A percentile compares a stretch with the other conserved stretches of the same genome.
phyloP scores from a whole-genome alignment of 2,113 vertebrate species.

The Fulica atra region DNA sequence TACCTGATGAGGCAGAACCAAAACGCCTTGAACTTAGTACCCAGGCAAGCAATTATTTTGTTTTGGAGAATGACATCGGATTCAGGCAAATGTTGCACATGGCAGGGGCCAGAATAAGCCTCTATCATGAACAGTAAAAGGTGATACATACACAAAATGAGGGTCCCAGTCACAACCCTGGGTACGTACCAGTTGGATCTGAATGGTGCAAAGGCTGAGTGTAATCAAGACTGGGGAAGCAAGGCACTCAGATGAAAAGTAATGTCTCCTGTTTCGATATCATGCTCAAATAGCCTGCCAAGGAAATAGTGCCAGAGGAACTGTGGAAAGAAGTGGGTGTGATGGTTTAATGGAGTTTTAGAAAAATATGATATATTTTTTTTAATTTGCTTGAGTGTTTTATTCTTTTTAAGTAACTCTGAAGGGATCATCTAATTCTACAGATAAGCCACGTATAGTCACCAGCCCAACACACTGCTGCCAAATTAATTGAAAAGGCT shows the following conservation, averaged over 20 bases:
- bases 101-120: background rate
- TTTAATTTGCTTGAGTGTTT: slow-evolving; percentile 64
- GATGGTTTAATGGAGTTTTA: slow-evolving; percentile 34
- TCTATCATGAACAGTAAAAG: background rate
- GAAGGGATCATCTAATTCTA: slow-evolving; percentile 46
- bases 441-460: slow-evolving; percentile 24
- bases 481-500: slow-evolving; percentile 38
- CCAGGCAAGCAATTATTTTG: background rate
- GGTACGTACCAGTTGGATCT: background rate
- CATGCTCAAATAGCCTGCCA: slow-evolving; percentile 8
- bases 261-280: background rate
- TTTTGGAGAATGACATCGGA: background rate
- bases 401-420: slow-evolving; percentile 61
- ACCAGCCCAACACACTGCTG: background rate
- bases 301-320: slow-evolving; percentile 20
- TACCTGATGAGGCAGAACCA: background rate
- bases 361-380: slow-evolving; percentile 13
- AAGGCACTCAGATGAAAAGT: background rate
- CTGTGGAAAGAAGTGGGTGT: background rate
- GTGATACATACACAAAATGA: background rate
- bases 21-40: background rate
- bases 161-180: background rate
- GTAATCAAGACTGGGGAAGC: background rate
- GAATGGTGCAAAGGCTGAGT: background rate
- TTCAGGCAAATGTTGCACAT: background rate